Evolutionary conservation across 2,113 vertebrate species (phyloP), one percentile per base, ranked within the genome.

Genomic region (Salminus brasiliensis): DNA sequence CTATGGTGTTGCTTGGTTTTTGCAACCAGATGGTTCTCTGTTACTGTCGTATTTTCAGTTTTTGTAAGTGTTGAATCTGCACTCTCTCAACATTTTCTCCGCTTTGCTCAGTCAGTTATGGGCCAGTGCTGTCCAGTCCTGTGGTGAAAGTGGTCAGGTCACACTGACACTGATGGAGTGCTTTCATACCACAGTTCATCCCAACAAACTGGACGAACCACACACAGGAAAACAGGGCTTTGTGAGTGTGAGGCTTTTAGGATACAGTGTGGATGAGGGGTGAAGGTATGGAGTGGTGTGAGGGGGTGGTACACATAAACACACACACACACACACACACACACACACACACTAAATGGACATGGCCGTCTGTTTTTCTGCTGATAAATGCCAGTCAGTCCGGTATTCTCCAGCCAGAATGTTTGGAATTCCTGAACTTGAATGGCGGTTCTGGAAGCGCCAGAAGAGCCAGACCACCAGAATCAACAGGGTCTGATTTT

Each of bases 361-460:
- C 29, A 55, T 21, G 41, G 29, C 34, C 34, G 53, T 13, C 67
- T 78, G 76, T 75, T 67, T 66, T 68, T 81, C 27, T 71, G 55
- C 36, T 82, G 63, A 74, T 63, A 66, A 83, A 25, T 75, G 66
- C 57, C 76, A 66, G 34, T 79, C 39, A 55, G 55, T 71, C 49
- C 43, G 10, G 47, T 59, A 70, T 55, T 53, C 29, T 70, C 34
- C 23, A 55, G 63, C 43, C 32, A 47, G 39, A 75, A 83, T 83
- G 65, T 57, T 4, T 52, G 65, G 81, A 74, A 75, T 83, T 57
- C 65, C 25, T 74, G 53, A 60, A 30, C 47, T 67, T 65, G 5
- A 67, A 59, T 73, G 53, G 32, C 12, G 23, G 49, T 52, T 53
- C 11, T 39, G 13, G 32, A 59, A 73, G n/a, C 16, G 34, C 69